Percentiles rank a stretch among this genome's conserved stretches.
These are phyloP conservation scores for Intellagama lesueurii DNA, from an alignment of 2,797 vertebrate species.

Conservation along the genomic window DNA sequence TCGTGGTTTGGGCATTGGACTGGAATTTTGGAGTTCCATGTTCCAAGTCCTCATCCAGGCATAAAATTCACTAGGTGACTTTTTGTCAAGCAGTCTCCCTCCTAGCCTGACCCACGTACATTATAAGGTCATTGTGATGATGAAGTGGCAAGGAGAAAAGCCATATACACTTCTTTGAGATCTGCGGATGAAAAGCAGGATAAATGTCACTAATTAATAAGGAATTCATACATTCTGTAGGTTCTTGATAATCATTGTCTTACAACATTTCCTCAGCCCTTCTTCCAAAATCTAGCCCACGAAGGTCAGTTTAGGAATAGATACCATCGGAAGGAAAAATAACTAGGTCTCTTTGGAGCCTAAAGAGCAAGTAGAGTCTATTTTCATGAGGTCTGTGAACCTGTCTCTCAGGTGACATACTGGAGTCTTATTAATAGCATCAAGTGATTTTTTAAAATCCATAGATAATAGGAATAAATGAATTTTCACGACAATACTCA, in stretches of 20 bases:
- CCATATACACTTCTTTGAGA: neutral
- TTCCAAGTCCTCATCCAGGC: neutral
- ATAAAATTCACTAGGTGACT: neutral
- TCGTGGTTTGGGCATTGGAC: neutral
- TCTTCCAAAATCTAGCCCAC: too few species aligned
- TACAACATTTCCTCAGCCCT: too few species aligned
- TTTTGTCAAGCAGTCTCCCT: neutral
- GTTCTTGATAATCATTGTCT: too few species aligned
- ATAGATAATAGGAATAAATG: constrained; percentile 12
- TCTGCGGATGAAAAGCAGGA: too few species aligned
- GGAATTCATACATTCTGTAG: too few species aligned
- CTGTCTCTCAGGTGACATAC: neutral
- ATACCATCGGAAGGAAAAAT: too few species aligned
- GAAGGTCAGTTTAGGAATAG: too few species aligned
- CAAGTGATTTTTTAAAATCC: neutral
- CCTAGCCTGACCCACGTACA: neutral
- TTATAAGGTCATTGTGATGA: neutral
- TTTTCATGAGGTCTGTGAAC: neutral
- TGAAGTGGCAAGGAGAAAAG: neutral
- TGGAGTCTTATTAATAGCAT: neutral
- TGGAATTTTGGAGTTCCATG: neutral
- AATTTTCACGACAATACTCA: neutral
- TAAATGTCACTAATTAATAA: too few species aligned
- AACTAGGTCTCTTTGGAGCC: too few species aligned
- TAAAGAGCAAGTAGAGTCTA: neutral